Evolutionary conservation across 64 coral and sea anemone species (phyloP), one percentile per base, ranked within the genome.

Genomic region (Stichodactyla mertensii): DNA sequence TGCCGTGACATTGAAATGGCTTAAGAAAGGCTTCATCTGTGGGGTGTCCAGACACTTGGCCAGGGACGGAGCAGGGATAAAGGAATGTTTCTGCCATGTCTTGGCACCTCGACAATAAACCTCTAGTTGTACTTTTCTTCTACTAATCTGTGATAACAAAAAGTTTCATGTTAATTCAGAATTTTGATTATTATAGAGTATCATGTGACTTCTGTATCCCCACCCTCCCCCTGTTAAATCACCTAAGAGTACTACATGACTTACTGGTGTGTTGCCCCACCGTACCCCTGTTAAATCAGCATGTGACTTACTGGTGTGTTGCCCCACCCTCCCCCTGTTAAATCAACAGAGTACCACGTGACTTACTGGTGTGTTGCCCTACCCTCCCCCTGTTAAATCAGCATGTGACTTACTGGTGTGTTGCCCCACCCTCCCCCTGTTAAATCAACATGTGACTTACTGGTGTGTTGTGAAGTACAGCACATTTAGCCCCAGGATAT

Each of bases 1-100:
- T 77, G 94, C 94, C 22, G 94, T 92, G 18, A 95, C 71, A 52
- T 95, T 95, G 64, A 92, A 95, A 8, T 92, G 85, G n/a, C 71
- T 84, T 52, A 92, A 56, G 45, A 95, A 95, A 28, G 94, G 91
- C 79, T 85, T 88, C 94, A 95, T 95, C 77, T 69, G 69, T 80
- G 91, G 91, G 78, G 82, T 89, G 79, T 95, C 94, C 24, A 95
- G 91, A 19, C 91, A 82, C 55, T 64, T 83, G 5, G 89, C 82
- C 70, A 95, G 86, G 58, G 88, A 85, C 3, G 85, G 79, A 23
- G 88, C 94, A 26, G 91, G 87, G n/a, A 95, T 95, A 77, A 90
- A 89, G 19, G 69, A 77, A 13, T 85, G 83, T 19, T 89, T 77
- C 69, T 84, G 87, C 18, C 57, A 87, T 15, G 77, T 54, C 71